These are phyloP conservation scores for Grammomys dolichurus DNA, from an alignment of 2,113 vertebrate species.

Conservation along the genomic window DNA sequence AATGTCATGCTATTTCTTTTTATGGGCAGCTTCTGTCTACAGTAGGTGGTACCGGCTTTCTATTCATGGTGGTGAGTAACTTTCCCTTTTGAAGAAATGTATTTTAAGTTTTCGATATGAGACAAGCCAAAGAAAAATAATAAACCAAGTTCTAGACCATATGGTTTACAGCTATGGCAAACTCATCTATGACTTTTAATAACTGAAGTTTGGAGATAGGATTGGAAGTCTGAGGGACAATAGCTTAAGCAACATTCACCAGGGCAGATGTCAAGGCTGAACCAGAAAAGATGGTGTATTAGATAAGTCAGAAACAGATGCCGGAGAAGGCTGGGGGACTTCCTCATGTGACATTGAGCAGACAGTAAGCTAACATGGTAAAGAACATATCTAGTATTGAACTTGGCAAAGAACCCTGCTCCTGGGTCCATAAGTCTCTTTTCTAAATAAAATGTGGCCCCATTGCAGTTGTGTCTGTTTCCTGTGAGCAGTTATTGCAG, in stretches of 20 bases:
- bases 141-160: background rate
- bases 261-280: background rate
- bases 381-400: background rate
- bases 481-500: background rate
- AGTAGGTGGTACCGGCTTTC: constrained; percentile 23
- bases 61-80: constrained; percentile 34
- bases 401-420: background rate
- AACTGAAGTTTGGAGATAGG: background rate
- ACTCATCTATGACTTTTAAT: background rate
- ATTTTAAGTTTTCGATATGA: constrained; percentile 55
- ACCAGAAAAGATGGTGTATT: constrained; percentile 30
- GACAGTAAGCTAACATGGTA: constrained; percentile 20
- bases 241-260: background rate
- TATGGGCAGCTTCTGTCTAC: constrained; percentile 45
- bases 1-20: constrained; percentile 48
- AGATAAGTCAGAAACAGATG: background rate
- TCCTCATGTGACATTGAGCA: background rate
- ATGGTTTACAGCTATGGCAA: background rate
- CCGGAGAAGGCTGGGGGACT: constrained; percentile 34
- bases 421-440: background rate
- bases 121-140: constrained; percentile 21
- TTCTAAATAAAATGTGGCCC: background rate
- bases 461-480: background rate
- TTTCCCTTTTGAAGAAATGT: constrained; percentile 50
- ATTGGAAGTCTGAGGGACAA: background rate